These are phyloP conservation scores for Halcyon chelicuti DNA, from an alignment of 2,797 vertebrate genomes.

Conservation along the genomic window DNA sequence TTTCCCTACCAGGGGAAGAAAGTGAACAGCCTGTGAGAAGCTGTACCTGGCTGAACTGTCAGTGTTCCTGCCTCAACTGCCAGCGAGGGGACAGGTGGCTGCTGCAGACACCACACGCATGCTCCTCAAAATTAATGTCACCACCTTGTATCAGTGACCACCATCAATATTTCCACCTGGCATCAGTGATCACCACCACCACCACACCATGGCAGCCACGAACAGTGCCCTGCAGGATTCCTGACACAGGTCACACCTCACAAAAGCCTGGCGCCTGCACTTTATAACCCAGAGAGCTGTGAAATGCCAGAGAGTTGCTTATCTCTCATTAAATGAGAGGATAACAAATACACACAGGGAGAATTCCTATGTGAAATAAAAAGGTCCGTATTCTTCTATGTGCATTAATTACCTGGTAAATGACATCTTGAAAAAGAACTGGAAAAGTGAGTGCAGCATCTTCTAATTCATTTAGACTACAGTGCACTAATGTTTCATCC, in stretches of 20 bases:
- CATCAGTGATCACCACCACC: background rate
- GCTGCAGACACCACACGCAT: background rate
- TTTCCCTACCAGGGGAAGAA: background rate
- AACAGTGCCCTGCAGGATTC: background rate
- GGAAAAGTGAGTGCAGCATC: slow-evolving; percentile 98
- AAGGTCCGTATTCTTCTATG: fast-evolving
- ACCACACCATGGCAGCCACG: background rate
- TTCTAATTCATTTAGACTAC: slow-evolving; percentile 97
- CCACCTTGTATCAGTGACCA: background rate
- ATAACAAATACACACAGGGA: background rate
- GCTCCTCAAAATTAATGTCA: background rate
- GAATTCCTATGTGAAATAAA: background rate
- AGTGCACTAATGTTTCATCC: slow-evolving; percentile 98
- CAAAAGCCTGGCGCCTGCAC: background rate
- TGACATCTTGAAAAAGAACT: slow-evolving; percentile 98
- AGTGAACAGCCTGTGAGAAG: background rate
- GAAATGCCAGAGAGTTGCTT: background rate
- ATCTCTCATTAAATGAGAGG: background rate
- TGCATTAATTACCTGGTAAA: slow-evolving; percentile 90
- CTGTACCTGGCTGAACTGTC: background rate
- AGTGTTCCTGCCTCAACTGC: slow-evolving; percentile 64
- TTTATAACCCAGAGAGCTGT: background rate
- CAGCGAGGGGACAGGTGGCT: slow-evolving; percentile 36
- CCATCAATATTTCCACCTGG: background rate
- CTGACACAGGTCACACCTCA: background rate